A percentile compares a stretch with the other conserved stretches of the same genome.
These are phyloP conservation scores for Tenthredo amoena DNA, from an alignment of 2,888 invertebrate genomes.

Conservation along the genomic window DNA sequence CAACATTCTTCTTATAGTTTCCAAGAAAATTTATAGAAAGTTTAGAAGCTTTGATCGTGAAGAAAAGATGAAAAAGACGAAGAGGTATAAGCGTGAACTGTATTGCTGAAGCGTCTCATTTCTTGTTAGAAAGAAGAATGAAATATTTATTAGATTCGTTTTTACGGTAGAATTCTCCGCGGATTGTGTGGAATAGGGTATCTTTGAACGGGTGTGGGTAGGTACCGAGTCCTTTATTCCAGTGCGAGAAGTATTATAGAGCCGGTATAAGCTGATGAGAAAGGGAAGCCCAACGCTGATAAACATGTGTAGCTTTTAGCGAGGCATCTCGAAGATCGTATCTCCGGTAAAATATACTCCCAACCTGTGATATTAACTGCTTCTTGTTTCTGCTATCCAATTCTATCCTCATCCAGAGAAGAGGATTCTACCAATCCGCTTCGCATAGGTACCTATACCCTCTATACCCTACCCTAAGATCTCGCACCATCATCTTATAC, in stretches of 20 bases:
- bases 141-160: slow-evolving; percentile 22
- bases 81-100: not conserved
- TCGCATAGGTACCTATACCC: slow-evolving; percentile 26
- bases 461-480: not conserved
- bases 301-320: slow-evolving; percentile 78
- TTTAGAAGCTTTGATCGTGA: too few relatives aligned
- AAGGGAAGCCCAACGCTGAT: slow-evolving; percentile 69
- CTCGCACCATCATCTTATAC: not conserved
- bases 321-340: slow-evolving; percentile 76
- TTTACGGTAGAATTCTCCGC: not conserved
- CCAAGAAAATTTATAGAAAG: too few relatives aligned
- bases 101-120: not conserved
- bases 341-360: slow-evolving; percentile 76
- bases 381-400: slow-evolving; percentile 60
- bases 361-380: slow-evolving; percentile 77
- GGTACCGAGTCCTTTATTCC: not conserved
- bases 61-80: not conserved
- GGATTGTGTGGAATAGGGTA: not conserved
- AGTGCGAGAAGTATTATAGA: not conserved
- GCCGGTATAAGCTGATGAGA: not conserved
- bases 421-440: slow-evolving; percentile 7
- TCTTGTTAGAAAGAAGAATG: not conserved
- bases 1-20: too few relatives aligned
- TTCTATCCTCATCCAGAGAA: slow-evolving; percentile 57
- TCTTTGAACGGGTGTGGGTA: not conserved